A percentile compares a stretch with the other conserved stretches of the same genome.
phyloP scores from a whole-genome alignment of 2,888 invertebrate genomes.

The Lordiphosa fenestrarum region DNA sequence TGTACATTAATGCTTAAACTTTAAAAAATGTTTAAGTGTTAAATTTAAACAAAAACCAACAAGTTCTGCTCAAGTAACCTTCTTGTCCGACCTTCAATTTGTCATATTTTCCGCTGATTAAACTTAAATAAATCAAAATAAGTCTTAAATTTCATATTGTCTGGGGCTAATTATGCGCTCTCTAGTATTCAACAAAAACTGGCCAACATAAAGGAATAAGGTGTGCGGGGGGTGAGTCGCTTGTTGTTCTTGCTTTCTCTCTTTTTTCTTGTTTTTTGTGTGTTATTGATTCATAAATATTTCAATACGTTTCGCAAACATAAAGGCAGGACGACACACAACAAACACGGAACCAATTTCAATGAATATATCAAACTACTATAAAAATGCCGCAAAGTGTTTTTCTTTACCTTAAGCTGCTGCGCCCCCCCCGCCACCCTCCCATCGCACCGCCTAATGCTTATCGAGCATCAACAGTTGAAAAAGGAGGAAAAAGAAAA shows the following conservation, averaged over 20 bases:
- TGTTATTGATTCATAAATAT: slow-evolving; percentile 70
- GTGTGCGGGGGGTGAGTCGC: slow-evolving; percentile 3
- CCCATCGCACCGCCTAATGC: slow-evolving; percentile 24
- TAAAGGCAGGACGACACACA: slow-evolving; percentile 11
- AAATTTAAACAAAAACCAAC: too few species aligned
- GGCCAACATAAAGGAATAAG: not conserved
- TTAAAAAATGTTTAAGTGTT: too few species aligned
- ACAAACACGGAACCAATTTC: slow-evolving; percentile 56
- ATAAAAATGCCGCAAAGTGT: slow-evolving; percentile 72
- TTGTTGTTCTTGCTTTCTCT: not conserved
- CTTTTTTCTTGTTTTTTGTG: slow-evolving; percentile 12
- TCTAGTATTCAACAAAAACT: too few species aligned
- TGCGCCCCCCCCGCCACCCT: not conserved
- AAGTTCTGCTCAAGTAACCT: too few species aligned
- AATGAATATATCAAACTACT: slow-evolving; percentile 72
- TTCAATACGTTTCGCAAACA: slow-evolving; percentile 66
- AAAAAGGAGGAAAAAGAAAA: slow-evolving; percentile 16
- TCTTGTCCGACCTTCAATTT: too few species aligned
- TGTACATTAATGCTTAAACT: too few species aligned
- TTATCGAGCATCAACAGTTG: slow-evolving; percentile 47
- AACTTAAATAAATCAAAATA: too few species aligned
- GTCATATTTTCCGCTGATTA: too few species aligned
- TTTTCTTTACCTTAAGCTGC: slow-evolving; percentile 60
- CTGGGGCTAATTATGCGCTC: too few species aligned
- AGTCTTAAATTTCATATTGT: too few species aligned